These are phyloP conservation scores for Dryomyza anilis DNA, from an alignment of 2,888 invertebrate species.

Conservation along the genomic window DNA sequence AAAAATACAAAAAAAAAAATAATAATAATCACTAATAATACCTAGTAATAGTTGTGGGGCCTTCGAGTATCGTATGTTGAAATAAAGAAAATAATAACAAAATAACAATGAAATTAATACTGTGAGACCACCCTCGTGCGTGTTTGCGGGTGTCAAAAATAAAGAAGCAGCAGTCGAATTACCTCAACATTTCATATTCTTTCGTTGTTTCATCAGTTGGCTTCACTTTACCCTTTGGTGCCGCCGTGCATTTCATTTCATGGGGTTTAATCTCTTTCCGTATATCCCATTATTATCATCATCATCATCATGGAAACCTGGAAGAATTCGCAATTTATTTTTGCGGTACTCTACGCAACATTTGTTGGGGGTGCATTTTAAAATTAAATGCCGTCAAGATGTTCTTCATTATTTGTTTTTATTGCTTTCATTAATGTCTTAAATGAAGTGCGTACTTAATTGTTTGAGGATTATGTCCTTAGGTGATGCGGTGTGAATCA, in stretches of 20 bases:
- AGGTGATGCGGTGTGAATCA: slow-evolving; percentile 21
- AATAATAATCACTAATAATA: slow-evolving; percentile 15
- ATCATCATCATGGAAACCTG: too few relatives aligned
- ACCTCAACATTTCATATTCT: neutral
- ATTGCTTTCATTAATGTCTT: slow-evolving; percentile 34
- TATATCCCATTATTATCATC: too few relatives aligned
- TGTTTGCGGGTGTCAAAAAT: too few relatives aligned
- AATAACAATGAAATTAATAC: slow-evolving; percentile 38
- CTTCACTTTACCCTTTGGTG: neutral
- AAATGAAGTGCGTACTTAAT: slow-evolving; percentile 34
- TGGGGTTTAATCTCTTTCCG: too few relatives aligned
- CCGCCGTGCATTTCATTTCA: neutral
- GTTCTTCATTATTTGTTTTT: slow-evolving; percentile 24
- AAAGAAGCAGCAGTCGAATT: neutral
- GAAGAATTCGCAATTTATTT: too few relatives aligned
- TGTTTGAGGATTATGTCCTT: slow-evolving; percentile 32
- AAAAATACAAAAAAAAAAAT: neutral
- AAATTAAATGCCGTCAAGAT: slow-evolving; percentile 35
- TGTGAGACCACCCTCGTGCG: slow-evolving; percentile 30
- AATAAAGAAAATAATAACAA: slow-evolving; percentile 40
- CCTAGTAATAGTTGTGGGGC: neutral
- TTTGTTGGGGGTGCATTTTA: slow-evolving; percentile 28
- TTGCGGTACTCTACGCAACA: too few relatives aligned
- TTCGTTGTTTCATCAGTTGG: neutral
- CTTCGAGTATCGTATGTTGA: slow-evolving; percentile 12